Conservation (phyloP, 2,797 vertebrate species). For the Psittacula echo region DNA sequence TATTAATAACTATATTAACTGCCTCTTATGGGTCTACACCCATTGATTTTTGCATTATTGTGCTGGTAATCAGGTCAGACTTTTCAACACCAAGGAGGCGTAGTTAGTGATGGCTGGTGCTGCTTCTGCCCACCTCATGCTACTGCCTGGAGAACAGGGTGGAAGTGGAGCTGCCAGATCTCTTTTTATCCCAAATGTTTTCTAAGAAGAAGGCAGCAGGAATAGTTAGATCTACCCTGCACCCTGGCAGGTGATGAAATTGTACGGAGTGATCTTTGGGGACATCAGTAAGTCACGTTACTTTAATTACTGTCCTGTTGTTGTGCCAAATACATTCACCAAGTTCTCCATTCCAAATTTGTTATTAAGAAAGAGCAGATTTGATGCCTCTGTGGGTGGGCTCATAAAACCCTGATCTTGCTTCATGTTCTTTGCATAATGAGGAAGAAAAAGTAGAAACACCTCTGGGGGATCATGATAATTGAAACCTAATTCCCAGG, state of each 20-base stretch:
- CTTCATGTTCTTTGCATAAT: constrained; percentile 49
- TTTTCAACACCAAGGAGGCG: not conserved
- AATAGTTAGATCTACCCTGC: not conserved
- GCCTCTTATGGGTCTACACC: not conserved
- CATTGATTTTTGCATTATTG: not conserved
- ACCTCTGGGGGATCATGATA: constrained; percentile 20
- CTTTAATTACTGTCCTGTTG: not conserved
- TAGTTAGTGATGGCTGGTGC: not conserved
- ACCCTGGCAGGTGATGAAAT: not conserved
- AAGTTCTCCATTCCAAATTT: not conserved
- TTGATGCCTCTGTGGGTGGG: constrained; percentile 54
- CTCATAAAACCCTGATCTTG: constrained; percentile 34
- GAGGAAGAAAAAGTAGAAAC: constrained; percentile 44
- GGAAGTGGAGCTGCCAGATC: not conserved
- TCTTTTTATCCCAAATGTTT: not conserved
- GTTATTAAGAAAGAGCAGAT: constrained; percentile 19
- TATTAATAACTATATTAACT: constrained; percentile 48
- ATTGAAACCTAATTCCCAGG: constrained; percentile 46
- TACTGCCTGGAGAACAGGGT: not conserved
- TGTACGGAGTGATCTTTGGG: not conserved
- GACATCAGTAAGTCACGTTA: accelerated
- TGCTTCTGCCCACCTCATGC: not conserved
- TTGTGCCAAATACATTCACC: not conserved
- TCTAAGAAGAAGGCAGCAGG: not conserved
- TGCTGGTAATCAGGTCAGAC: not conserved